Conservation (phyloP, 1,140 invertebrate genomes). For the Heliconius nattereri region DNA sequence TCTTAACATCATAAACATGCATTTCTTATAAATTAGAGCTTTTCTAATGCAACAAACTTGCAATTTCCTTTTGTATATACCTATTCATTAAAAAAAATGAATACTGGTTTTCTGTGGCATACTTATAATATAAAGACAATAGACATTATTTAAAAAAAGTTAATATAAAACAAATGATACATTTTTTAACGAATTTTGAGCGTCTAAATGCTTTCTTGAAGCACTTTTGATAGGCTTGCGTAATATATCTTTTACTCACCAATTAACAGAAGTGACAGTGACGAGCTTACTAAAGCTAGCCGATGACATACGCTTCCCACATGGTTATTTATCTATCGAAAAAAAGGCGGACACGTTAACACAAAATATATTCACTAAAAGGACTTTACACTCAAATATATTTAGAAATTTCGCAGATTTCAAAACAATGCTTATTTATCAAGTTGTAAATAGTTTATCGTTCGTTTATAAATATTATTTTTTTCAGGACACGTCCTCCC, state of each 20-base stretch:
- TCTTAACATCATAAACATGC: no score
- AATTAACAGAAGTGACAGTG: constrained; percentile 4
- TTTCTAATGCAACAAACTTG: no score
- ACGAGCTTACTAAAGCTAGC: background rate
- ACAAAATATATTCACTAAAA: background rate
- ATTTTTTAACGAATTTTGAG: background rate
- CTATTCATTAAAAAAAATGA: no score
- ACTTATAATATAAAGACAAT: no score
- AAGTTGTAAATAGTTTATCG: constrained; percentile 23
- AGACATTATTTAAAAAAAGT: background rate
- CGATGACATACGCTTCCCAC: background rate
- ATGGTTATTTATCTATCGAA: background rate
- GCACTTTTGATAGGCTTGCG: background rate
- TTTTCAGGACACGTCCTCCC: constrained; percentile 19
- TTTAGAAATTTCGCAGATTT: background rate
- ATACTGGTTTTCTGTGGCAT: no score
- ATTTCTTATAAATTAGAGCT: no score
- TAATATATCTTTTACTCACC: background rate
- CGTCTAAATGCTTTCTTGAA: background rate
- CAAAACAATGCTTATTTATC: constrained; percentile 10
- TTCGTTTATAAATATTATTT: constrained; percentile 6
- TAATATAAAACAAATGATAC: background rate
- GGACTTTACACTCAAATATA: background rate
- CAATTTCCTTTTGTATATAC: no score
- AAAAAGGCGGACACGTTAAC: background rate